These are phyloP conservation scores for Cryptus armator DNA, from an alignment of 2,888 invertebrate species.

Conservation along the genomic window DNA sequence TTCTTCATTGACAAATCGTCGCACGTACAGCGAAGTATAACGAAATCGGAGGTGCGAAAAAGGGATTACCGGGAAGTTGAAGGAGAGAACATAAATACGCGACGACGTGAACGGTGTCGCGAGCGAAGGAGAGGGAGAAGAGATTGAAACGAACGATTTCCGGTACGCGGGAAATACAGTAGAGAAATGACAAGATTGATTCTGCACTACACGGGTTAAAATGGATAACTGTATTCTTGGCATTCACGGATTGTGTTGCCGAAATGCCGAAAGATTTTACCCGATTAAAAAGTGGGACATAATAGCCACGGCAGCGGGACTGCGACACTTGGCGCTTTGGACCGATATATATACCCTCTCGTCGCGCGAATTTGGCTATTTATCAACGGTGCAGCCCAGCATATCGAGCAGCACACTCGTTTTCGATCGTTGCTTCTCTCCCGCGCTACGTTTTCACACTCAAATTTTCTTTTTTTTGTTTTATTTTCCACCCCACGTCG, in stretches of 20 bases:
- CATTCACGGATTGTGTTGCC: slow-evolving; percentile 8
- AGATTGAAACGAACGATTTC: too few relatives aligned
- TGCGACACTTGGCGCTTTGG: slow-evolving; percentile 7
- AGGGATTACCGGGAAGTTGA: neutral
- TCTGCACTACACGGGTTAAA: neutral
- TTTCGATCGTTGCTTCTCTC: slow-evolving; percentile 26
- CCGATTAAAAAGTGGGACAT: slow-evolving; percentile 43
- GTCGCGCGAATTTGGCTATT: slow-evolving; percentile 39
- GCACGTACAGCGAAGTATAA: slow-evolving; percentile 23
- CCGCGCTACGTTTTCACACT: neutral
- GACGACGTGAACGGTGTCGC: neutral
- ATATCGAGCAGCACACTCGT: slow-evolving; percentile 16
- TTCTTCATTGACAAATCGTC: slow-evolving; percentile 23
- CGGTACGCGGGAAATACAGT: neutral
- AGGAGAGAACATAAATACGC: neutral
- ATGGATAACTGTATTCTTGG: neutral
- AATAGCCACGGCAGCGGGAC: slow-evolving; percentile 28
- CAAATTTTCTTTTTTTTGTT: neutral
- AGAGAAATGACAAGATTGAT: slow-evolving; percentile 6
- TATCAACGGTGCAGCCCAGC: slow-evolving; percentile 33
- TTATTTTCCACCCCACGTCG: neutral
- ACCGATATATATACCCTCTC: slow-evolving; percentile 19
- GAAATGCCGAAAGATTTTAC: neutral
- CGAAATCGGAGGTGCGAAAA: neutral
- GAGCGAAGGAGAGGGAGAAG: neutral